These are phyloP conservation scores for Hafferia zeledoni DNA, from an alignment of 2,797 vertebrate species.

Conservation along the genomic window DNA sequence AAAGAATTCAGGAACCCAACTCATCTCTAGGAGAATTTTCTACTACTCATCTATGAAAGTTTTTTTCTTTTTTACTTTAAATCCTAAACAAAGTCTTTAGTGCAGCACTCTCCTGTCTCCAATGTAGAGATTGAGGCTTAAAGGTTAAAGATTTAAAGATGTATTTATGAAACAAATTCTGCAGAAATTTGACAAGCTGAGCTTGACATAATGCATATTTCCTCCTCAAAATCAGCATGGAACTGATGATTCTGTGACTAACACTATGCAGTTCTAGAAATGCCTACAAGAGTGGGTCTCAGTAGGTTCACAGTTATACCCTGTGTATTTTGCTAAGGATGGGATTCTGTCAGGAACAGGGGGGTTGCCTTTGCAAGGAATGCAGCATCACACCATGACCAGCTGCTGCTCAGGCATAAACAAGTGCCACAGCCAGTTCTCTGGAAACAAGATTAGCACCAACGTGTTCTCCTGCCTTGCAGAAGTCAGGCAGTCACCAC, in stretches of 20 bases:
- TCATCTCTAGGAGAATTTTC: not conserved
- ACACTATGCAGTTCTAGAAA: not conserved
- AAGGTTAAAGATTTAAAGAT: constrained; percentile 38
- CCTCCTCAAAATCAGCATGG: not conserved
- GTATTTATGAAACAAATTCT: not conserved
- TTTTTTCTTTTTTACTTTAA: not conserved
- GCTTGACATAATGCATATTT: not conserved
- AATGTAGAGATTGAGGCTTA: constrained; percentile 4
- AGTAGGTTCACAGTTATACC: not conserved
- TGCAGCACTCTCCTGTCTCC: constrained; percentile 1
- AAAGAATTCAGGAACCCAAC: not conserved
- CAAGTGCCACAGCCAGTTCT: constrained; percentile 57
- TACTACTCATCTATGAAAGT: not conserved
- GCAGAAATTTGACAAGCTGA: not conserved
- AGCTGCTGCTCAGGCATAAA: constrained; percentile 67
- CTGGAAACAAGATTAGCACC: constrained; percentile 70
- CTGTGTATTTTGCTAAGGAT: constrained; percentile 40
- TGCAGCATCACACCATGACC: not conserved
- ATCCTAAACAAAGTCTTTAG: not conserved
- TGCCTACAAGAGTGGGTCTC: constrained; percentile 20
- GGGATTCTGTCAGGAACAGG: not conserved
- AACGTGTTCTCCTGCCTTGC: constrained; percentile 64
- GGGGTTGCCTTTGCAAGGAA: constrained; percentile 17
- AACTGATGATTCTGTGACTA: not conserved
- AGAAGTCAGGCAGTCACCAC: constrained; percentile 5